These are phyloP conservation scores for Tadarida brasiliensis DNA, from an alignment of 2,797 vertebrate genomes.

Conservation along the genomic window DNA sequence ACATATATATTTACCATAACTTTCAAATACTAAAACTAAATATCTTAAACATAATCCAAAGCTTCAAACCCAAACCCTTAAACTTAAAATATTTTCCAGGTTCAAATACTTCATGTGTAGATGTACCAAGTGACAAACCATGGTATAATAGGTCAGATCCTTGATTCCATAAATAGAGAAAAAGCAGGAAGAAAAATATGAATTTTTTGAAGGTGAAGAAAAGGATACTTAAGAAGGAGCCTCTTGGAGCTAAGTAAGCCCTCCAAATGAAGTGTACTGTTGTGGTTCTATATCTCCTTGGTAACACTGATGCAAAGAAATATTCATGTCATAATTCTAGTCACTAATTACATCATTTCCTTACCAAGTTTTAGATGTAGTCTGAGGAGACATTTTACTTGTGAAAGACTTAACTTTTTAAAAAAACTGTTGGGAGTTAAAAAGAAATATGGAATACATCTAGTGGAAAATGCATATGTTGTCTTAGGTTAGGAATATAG, in stretches of 20 bases:
- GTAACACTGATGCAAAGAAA: slow-evolving; percentile 26
- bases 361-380: neutral
- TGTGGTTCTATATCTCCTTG: neutral
- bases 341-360: slow-evolving; percentile 1
- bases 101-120: slow-evolving; percentile 20
- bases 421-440: neutral
- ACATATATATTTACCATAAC: slow-evolving; percentile 24
- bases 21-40: neutral
- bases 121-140: neutral
- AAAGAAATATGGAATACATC: neutral
- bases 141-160: neutral
- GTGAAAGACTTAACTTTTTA: neutral
- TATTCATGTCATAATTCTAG: slow-evolving; percentile 31
- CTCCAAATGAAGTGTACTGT: neutral
- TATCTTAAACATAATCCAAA: slow-evolving; percentile 12
- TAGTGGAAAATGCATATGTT: neutral
- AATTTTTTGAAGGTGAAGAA: neutral
- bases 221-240: neutral
- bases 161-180: neutral
- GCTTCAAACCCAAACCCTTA: slow-evolving; percentile 20
- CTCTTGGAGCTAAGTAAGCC: neutral
- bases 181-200: neutral
- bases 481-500: neutral
- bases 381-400: neutral
- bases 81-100: slow-evolving; percentile 30